Percentiles rank a stretch among this genome's conserved stretches.
These are phyloP conservation scores for Pitta sordida DNA, from an alignment of 2,113 vertebrate species.

Conservation along the genomic window DNA sequence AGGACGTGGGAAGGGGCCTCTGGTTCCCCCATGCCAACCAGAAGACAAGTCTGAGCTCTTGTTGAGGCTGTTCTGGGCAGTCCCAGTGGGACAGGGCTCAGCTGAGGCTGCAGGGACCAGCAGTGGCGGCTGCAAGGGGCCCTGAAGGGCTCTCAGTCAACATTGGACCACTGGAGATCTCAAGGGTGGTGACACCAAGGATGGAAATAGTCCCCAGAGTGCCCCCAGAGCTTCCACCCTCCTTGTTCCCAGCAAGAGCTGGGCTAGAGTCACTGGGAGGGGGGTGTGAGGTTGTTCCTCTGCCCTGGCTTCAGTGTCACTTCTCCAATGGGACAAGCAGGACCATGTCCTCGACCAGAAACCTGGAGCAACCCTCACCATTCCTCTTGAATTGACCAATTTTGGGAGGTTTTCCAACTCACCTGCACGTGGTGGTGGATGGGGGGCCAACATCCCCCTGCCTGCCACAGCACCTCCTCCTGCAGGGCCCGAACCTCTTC, in stretches of 20 bases:
- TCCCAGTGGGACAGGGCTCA: neutral
- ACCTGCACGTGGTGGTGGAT: accelerated
- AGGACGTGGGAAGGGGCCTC: neutral
- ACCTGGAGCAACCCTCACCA: neutral
- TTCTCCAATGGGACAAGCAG: neutral
- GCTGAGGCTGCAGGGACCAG: neutral
- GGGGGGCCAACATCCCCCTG: neutral
- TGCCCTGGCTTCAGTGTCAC: neutral
- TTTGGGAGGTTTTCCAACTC: neutral
- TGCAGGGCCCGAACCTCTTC: neutral
- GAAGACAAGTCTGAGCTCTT: neutral
- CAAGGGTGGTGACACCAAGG: neutral
- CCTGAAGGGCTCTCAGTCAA: neutral
- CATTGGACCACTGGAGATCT: neutral
- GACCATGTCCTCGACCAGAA: neutral
- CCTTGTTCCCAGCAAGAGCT: neutral
- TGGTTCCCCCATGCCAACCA: neutral
- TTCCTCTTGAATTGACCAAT: neutral
- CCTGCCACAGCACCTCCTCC: neutral
- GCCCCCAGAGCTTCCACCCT: neutral
- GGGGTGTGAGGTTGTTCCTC: accelerated
- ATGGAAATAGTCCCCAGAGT: neutral
- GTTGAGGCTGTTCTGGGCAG: neutral
- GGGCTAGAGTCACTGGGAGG: neutral
- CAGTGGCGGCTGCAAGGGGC: accelerated